A percentile compares a stretch with the other conserved stretches of the same genome.
Evolutionary conservation across 2,797 vertebrate genomes (phyloP).

Genomic region (Hypotaenidia okinawae): DNA sequence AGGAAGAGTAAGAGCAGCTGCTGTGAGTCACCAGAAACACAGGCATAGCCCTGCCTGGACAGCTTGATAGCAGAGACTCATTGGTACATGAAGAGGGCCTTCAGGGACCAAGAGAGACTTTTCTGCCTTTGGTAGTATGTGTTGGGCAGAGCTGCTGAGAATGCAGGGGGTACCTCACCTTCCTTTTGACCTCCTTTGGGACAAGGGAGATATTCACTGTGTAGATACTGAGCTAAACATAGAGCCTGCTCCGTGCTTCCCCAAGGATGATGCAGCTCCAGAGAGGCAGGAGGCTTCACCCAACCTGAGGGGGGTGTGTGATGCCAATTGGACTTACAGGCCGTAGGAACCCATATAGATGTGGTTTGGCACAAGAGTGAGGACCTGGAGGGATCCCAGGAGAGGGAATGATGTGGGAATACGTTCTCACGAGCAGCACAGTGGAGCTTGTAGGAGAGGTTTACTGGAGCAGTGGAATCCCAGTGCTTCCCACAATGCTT

Average conservation of each 20-base stretch:
- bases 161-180: background rate
- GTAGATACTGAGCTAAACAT: background rate
- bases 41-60: background rate
- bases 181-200: background rate
- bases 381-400: background rate
- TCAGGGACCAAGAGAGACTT: background rate
- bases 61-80: background rate
- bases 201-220: accelerated
- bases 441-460: background rate
- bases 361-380: background rate
- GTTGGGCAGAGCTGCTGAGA: background rate
- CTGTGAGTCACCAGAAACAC: background rate
- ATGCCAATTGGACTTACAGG: background rate
- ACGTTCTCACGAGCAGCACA: background rate
- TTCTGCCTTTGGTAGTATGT: background rate
- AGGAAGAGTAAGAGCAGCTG: background rate
- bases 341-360: accelerated
- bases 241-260: background rate
- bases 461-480: background rate
- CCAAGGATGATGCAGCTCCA: background rate
- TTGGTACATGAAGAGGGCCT: background rate
- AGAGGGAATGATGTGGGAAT: background rate
- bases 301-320: background rate
- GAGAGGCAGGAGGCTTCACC: background rate
- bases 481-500: background rate